Evolutionary conservation across 2,797 vertebrate species (phyloP).

Genomic region (Oreonectes daqikongensis): DNA sequence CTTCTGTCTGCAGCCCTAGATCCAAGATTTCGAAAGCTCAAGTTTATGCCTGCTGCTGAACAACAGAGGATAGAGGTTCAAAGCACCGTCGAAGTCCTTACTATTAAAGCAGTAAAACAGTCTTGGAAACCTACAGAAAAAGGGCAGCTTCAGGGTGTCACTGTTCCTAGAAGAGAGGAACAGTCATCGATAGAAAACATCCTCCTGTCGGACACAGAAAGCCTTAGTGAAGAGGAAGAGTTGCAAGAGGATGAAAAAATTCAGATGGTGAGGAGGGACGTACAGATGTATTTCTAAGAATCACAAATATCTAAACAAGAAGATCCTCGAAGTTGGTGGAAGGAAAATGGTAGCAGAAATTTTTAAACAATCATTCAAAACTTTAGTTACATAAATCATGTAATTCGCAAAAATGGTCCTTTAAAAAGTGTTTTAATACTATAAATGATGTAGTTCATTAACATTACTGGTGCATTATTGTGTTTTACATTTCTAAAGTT

Average conservation of each 20-base stretch:
- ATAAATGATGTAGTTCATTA: too few species aligned
- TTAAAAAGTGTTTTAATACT: too few species aligned
- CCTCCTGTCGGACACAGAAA: background rate
- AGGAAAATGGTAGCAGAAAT: too few species aligned
- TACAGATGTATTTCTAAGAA: constrained; percentile 27
- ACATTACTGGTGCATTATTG: too few species aligned
- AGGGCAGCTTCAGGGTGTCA: background rate
- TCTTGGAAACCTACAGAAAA: constrained; percentile 1
- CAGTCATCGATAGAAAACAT: background rate
- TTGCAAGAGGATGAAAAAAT: constrained; percentile 13
- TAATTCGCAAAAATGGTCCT: too few species aligned
- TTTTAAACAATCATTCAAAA: too few species aligned
- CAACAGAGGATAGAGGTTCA: background rate
- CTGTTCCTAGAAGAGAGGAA: background rate
- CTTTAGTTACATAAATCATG: too few species aligned
- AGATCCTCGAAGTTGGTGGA: constrained; percentile 28
- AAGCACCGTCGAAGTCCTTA: constrained; percentile 1
- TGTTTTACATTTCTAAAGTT: too few species aligned
- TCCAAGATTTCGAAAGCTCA: constrained; percentile 12
- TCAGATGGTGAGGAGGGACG: constrained; percentile 26
- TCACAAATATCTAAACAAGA: constrained; percentile 12
- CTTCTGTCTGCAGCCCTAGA: constrained; percentile 6
- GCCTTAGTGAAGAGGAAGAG: background rate
- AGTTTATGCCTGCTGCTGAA: background rate
- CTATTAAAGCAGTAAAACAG: background rate